Conservation (phyloP, 2,797 vertebrate species). For the Macropus fuliginosus region DNA sequence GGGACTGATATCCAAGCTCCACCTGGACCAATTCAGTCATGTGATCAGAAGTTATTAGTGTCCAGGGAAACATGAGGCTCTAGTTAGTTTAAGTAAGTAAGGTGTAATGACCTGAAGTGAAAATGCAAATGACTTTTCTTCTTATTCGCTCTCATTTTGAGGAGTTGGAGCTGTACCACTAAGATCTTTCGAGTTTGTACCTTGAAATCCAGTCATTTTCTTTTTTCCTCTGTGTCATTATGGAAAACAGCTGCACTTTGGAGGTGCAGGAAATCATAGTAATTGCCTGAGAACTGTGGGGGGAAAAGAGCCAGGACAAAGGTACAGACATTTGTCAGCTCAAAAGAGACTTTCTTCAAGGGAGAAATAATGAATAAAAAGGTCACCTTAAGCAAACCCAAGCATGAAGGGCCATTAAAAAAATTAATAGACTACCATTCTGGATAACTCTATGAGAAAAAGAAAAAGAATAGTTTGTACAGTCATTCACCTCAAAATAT, state of each 20-base stretch:
- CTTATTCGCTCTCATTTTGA: slow-evolving; percentile 79
- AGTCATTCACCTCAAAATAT: slow-evolving; percentile 66
- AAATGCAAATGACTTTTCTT: slow-evolving; percentile 74
- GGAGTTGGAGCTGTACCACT: slow-evolving; percentile 74
- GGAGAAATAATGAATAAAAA: slow-evolving; percentile 70
- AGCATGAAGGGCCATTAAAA: slow-evolving; percentile 65
- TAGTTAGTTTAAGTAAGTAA: slow-evolving; percentile 70
- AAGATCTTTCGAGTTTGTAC: slow-evolving; percentile 74
- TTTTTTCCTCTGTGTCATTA: slow-evolving; percentile 78
- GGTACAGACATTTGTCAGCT: slow-evolving; percentile 56
- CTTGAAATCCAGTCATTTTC: slow-evolving; percentile 79
- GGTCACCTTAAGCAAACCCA: slow-evolving; percentile 58
- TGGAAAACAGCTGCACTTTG: slow-evolving; percentile 79
- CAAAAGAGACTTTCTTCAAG: slow-evolving; percentile 71
- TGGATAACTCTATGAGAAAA: slow-evolving; percentile 63
- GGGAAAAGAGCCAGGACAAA: slow-evolving; percentile 70
- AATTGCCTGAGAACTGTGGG: slow-evolving; percentile 77
- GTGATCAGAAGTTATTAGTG: slow-evolving; percentile 65
- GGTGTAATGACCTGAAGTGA: slow-evolving; percentile 68
- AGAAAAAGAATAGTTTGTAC: slow-evolving; percentile 53
- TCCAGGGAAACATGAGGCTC: slow-evolving; percentile 69
- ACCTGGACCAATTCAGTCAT: slow-evolving; percentile 11
- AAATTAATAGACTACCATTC: slow-evolving; percentile 72
- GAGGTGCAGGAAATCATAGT: slow-evolving; percentile 78
- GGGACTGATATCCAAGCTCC: slow-evolving; percentile 54